Evolutionary conservation across 2,797 vertebrate genomes (phyloP), one percentile per base, ranked within the genome.

Genomic region (Malacoctenus gilli): DNA sequence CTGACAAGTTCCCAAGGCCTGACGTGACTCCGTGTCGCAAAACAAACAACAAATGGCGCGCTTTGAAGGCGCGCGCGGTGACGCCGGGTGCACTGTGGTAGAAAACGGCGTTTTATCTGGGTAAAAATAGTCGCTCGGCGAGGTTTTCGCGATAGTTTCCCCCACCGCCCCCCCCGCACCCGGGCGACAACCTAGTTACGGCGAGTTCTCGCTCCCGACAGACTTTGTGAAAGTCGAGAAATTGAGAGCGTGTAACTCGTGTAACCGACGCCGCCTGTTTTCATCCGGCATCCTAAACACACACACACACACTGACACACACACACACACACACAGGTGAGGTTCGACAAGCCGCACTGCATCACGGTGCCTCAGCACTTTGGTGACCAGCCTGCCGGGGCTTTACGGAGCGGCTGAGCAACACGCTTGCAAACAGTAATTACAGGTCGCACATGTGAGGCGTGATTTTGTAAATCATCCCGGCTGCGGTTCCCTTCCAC

Each of bases 1-100:
- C 71, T 91, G 89, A 91, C 88, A 89, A 85, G 87, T 87, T 91
- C 89, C 86, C 85, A 89, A 89, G 83, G 74, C 79, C 83, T 87
- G 80, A 89, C 82, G 72, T 55, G 83, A 80, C 74, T 86, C 62
- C 77, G 65, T 79, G 85, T 66, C 38, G 84, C 76, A 85, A 91
- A 90, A 90, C 85, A 90, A 86, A 87, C 85, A 89, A 81, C 74
- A 81, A 83, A 85, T 80, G 61, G 72, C 77, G 67, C 67, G 16
- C 80, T 78, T 79, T 76, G 53, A 78, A 84, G 58, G 75, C 71
- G 50, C 67, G 43, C 62, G 46, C 55, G 49, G 31, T 77, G 84
- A 79, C 75, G 83, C 59, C 66, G 77, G 63, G 74, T 84, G 77
- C 7, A 84, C 65, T 85, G 72, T 84, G 83, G 83, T 83, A 77